Conservation (phyloP, 2,797 vertebrate genomes). For the Leucoraja ocellata region DNA sequence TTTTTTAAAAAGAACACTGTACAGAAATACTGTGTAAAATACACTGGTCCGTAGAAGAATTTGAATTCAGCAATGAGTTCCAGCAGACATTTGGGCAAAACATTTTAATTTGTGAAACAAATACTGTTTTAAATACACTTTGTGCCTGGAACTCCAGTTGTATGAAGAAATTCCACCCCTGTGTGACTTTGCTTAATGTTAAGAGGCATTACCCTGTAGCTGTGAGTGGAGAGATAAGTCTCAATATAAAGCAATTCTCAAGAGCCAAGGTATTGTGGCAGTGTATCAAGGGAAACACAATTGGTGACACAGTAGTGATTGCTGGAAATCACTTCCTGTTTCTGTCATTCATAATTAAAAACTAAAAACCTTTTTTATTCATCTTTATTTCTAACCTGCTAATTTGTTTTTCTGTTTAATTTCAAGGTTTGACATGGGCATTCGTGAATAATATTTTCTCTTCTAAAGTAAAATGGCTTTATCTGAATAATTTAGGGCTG, state of each 20-base stretch:
- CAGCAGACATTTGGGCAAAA: background rate
- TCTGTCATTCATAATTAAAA: background rate
- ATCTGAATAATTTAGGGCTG: background rate
- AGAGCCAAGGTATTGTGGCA: background rate
- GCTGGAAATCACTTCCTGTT: background rate
- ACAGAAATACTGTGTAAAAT: background rate
- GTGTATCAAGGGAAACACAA: background rate
- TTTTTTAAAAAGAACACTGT: background rate
- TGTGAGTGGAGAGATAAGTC: slow-evolving; percentile 6
- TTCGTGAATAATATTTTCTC: background rate
- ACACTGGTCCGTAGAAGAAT: background rate
- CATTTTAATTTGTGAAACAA: background rate
- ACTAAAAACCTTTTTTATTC: background rate
- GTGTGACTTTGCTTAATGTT: background rate
- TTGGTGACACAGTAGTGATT: background rate
- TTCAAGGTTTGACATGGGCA: background rate
- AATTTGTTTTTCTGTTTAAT: background rate
- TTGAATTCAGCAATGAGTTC: background rate
- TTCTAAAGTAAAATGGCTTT: background rate
- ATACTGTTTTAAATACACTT: background rate
- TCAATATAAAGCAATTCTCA: background rate
- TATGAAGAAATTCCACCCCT: background rate
- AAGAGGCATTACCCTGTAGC: background rate
- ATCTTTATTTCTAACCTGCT: background rate
- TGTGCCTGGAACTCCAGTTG: background rate